Evolutionary conservation across 2,113 vertebrate species (phyloP).

Genomic region (Amblyopsis rosae): DNA sequence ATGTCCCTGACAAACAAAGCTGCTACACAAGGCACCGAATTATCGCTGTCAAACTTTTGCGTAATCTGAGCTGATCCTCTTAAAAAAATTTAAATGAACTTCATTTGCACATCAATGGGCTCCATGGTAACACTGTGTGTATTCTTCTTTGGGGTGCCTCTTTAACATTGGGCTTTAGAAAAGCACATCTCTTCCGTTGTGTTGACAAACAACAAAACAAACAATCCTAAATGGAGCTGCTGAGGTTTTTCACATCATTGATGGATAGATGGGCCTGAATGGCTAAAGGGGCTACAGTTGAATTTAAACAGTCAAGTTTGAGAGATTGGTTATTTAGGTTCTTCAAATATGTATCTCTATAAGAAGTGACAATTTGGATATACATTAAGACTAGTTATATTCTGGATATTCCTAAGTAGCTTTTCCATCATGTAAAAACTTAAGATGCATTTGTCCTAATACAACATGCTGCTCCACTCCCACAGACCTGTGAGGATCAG

Average conservation of each 20-base stretch:
- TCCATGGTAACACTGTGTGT: conserved; percentile 79
- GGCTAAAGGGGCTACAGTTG: conserved; percentile 46
- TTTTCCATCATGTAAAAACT: conserved; percentile 62
- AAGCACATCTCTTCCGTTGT: conserved; percentile 80
- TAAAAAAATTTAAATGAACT: conserved; percentile 84
- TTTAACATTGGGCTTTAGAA: conserved; percentile 80
- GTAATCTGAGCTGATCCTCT: conserved; percentile 86
- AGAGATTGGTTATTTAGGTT: conserved; percentile 62
- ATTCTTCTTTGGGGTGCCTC: conserved; percentile 77
- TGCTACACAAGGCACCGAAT: conserved; percentile 83
- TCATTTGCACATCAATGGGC: conserved; percentile 83
- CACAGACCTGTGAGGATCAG: conserved; percentile 51
- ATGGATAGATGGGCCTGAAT: conserved; percentile 71
- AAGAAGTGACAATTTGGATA: conserved; percentile 55
- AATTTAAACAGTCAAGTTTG: conserved; percentile 66
- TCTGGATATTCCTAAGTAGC: conserved; percentile 59
- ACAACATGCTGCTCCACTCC: conserved; percentile 18
- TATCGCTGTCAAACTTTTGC: conserved; percentile 85
- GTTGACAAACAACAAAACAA: conserved; percentile 84
- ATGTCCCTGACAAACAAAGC: conserved; percentile 79
- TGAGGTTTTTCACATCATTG: conserved; percentile 72
- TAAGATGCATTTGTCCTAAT: conserved; percentile 39
- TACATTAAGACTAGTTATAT: conserved; percentile 51
- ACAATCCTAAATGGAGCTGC: conserved; percentile 78
- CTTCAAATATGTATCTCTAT: conserved; percentile 55